Evolutionary conservation across 2,797 vertebrate species (phyloP).

Genomic region (Notoglanidium macrostoma): DNA sequence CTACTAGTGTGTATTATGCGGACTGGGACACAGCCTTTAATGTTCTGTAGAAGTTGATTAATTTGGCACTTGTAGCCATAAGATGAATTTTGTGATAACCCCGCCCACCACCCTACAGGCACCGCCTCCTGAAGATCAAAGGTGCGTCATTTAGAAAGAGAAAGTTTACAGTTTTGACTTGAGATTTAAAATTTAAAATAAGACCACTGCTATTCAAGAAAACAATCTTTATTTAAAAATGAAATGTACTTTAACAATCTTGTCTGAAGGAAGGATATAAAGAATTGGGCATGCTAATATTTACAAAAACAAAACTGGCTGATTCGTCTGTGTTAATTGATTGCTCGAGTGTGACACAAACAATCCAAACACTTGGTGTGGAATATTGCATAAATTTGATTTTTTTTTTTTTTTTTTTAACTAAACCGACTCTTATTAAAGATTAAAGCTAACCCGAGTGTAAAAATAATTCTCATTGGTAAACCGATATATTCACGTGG

Average conservation of each 20-base stretch:
- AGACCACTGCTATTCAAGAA: neutral
- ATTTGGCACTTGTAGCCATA: too few species aligned
- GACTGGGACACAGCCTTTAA: too few species aligned
- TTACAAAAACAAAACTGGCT: neutral
- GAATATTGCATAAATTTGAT: neutral
- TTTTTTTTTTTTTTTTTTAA: neutral
- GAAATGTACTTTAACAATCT: neutral
- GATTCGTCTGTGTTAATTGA: fast-evolving
- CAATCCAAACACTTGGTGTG: neutral
- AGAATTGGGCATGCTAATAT: constrained; percentile 3
- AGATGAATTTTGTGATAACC: neutral
- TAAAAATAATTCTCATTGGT: neutral
- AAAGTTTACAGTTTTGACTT: too few species aligned
- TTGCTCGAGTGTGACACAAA: neutral
- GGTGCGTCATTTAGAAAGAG: neutral
- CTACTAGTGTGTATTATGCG: neutral
- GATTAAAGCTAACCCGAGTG: neutral
- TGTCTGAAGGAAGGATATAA: neutral
- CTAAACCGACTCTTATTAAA: neutral
- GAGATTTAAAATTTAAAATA: neutral
- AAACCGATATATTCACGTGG: neutral
- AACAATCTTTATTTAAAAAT: constrained; percentile 21
- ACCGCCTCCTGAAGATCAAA: neutral
- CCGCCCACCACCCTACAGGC: neutral
- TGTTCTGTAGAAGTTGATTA: too few species aligned